These are phyloP conservation scores for Euplagia quadripunctaria DNA, from an alignment of 2,888 invertebrate genomes.

Conservation along the genomic window DNA sequence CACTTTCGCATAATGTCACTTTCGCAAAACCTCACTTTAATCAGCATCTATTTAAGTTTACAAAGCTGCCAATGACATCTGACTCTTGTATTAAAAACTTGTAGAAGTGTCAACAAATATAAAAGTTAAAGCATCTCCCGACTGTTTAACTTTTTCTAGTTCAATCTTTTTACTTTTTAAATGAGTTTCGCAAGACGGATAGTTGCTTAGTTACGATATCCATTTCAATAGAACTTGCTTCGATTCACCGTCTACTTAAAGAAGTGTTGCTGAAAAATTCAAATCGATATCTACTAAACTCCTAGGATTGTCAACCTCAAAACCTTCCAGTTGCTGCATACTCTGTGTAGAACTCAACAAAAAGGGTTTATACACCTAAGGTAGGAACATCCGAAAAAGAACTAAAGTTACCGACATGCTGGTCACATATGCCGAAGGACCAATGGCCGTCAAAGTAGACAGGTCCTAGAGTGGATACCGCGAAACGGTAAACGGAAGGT, in stretches of 20 bases:
- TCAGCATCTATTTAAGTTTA: background rate
- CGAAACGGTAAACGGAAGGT: too few relatives aligned
- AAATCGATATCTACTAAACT: background rate
- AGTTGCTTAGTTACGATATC: background rate
- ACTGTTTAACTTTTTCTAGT: background rate
- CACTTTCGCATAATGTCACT: too few relatives aligned
- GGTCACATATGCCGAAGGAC: too few relatives aligned
- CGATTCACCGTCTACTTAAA: background rate
- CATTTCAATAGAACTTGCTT: background rate
- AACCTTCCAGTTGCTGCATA: background rate
- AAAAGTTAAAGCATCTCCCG: background rate
- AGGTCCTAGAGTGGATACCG: too few relatives aligned
- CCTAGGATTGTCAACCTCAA: conserved; percentile 1
- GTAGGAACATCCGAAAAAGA: too few relatives aligned
- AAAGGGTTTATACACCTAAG: too few relatives aligned
- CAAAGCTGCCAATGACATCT: background rate
- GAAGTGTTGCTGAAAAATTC: background rate
- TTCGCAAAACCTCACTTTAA: too few relatives aligned
- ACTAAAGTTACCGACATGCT: too few relatives aligned
- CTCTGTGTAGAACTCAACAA: background rate
- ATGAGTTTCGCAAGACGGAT: background rate
- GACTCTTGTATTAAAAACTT: background rate
- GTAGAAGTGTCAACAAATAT: background rate
- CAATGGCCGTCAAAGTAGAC: too few relatives aligned
- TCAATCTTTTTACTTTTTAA: conserved; percentile 3